These are phyloP conservation scores for Cylloceria caligata DNA, from an alignment of 2,888 invertebrate genomes.

Conservation along the genomic window DNA sequence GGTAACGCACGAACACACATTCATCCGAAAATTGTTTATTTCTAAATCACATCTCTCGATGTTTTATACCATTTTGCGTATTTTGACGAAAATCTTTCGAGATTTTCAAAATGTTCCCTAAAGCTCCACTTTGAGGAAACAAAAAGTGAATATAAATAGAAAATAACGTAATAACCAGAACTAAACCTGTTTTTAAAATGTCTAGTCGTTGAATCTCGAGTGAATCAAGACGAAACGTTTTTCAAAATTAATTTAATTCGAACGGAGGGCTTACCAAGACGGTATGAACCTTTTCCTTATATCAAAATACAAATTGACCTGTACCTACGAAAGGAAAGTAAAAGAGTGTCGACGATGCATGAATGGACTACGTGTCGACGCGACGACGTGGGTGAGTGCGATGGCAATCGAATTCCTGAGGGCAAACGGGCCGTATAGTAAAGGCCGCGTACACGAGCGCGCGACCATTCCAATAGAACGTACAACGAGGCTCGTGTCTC, in stretches of 20 bases:
- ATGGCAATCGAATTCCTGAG: slow-evolving; percentile 60
- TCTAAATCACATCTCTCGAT: too few species aligned
- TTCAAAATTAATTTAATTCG: neutral
- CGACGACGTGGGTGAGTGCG: slow-evolving; percentile 21
- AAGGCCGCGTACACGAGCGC: slow-evolving; percentile 49
- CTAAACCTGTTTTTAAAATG: too few species aligned
- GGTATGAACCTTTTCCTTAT: neutral
- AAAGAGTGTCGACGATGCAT: slow-evolving; percentile 23
- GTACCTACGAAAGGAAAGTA: slow-evolving; percentile 6
- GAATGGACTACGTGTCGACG: slow-evolving; percentile 52
- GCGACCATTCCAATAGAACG: slow-evolving; percentile 13
- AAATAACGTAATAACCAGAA: neutral
- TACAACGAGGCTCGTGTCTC: slow-evolving; percentile 23
- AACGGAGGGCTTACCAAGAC: neutral
- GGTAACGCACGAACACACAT: too few species aligned
- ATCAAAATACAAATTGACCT: neutral
- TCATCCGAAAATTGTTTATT: too few species aligned
- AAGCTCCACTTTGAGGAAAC: too few species aligned
- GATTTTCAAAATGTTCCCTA: too few species aligned
- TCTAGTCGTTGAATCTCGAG: too few species aligned
- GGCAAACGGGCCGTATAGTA: slow-evolving; percentile 49
- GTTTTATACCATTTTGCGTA: too few species aligned
- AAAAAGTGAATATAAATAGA: too few species aligned
- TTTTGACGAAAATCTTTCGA: too few species aligned
- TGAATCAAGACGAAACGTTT: too few species aligned